phyloP scores from a whole-genome alignment of 1,140 invertebrate genomes.

The Oedothorax gibbosus region DNA sequence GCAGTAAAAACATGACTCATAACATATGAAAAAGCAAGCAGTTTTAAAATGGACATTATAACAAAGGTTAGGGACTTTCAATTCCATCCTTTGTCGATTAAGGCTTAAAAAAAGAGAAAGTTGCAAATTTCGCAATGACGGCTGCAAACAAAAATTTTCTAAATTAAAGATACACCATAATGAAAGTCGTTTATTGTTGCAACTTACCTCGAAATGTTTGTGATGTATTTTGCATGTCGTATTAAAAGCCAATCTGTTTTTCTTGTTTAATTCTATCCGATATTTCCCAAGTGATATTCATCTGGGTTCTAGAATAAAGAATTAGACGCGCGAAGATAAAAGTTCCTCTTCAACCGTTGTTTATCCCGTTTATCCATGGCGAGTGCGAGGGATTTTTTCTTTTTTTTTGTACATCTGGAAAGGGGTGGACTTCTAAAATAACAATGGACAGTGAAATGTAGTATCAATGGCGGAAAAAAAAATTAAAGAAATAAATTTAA shows the following conservation, averaged over 20 bases:
- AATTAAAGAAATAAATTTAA: too few relatives aligned
- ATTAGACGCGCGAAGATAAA: conserved; percentile 60
- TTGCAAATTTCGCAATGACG: conserved; percentile 49
- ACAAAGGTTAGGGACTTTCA: conserved; percentile 29
- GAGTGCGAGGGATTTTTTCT: conserved; percentile 19
- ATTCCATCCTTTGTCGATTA: conserved; percentile 29
- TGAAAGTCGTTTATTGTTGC: background rate
- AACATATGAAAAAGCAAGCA: too few relatives aligned
- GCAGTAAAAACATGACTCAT: too few relatives aligned
- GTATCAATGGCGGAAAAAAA: background rate
- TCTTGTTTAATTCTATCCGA: conserved; percentile 34
- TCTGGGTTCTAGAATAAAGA: conserved; percentile 59
- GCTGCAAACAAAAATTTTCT: background rate
- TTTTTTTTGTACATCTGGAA: background rate
- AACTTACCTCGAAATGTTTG: conserved; percentile 59
- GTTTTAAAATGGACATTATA: conserved; percentile 16
- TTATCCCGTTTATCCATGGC: conserved; percentile 49
- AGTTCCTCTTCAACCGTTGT: conserved; percentile 58
- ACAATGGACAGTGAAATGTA: background rate
- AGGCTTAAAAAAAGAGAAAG: conserved; percentile 56
- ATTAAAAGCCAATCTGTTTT: conserved; percentile 48
- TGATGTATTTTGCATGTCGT: conserved; percentile 60
- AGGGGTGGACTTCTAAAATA: background rate
- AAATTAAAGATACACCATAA: conserved; percentile 25
- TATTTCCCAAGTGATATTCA: conserved; percentile 45